Percentiles rank a stretch among this genome's conserved stretches.
These are phyloP conservation scores for Corvus hawaiiensis DNA, from an alignment of 2,113 vertebrate species.

Conservation along the genomic window DNA sequence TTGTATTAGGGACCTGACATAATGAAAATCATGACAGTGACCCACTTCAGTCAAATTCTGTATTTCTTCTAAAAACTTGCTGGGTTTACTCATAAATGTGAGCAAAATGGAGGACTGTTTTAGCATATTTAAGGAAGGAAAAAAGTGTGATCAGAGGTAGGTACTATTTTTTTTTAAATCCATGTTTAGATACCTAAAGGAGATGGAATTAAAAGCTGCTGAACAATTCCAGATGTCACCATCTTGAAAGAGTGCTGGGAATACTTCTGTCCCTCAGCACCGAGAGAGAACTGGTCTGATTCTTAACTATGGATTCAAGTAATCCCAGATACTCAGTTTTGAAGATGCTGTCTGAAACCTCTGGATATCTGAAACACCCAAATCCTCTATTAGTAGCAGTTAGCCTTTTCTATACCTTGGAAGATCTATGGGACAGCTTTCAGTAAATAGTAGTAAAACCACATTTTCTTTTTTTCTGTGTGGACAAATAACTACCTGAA, in stretches of 20 bases:
- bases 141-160: neutral
- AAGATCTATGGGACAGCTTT: neutral
- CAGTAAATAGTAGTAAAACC: neutral
- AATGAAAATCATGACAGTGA: neutral
- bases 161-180: neutral
- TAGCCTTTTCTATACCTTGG: neutral
- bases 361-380: neutral
- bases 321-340: neutral
- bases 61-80: neutral
- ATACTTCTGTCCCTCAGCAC: neutral
- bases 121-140: neutral
- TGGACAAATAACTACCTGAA: neutral
- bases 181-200: neutral
- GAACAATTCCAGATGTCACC: neutral
- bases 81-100: neutral
- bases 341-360: neutral
- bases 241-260: neutral
- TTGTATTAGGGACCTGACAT: neutral
- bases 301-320: neutral
- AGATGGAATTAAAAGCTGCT: neutral
- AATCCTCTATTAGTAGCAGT: neutral
- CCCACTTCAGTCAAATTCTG: neutral
- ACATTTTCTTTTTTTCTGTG: neutral
- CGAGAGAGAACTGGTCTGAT: neutral
- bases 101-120: neutral